A percentile compares a stretch with the other conserved stretches of the same genome.
Evolutionary conservation across 35 echinoderm and acorn worm genomes (phyloP).

Genomic region (Anneissia japonica): DNA sequence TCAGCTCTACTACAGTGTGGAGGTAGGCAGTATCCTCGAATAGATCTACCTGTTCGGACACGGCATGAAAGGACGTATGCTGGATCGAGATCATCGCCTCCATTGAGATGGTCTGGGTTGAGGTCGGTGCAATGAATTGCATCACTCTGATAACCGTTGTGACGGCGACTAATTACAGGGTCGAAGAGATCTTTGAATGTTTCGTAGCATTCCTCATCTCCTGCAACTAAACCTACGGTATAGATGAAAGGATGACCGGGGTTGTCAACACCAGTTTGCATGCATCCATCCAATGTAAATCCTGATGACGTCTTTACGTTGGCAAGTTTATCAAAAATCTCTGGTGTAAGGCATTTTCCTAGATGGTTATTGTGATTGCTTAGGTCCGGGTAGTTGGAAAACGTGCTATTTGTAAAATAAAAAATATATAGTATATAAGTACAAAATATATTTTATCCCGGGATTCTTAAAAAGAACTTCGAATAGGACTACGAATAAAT

Average conservation of each 20-base stretch:
- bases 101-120: slow-evolving; percentile 59
- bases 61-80: slow-evolving; percentile 82
- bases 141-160: slow-evolving; percentile 59
- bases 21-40: slow-evolving; percentile 72
- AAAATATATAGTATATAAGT: neutral
- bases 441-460: no score
- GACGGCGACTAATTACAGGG: slow-evolving; percentile 70
- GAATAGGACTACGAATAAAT: no score
- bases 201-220: slow-evolving; percentile 89
- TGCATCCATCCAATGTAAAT: slow-evolving; percentile 68
- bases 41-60: slow-evolving; percentile 74
- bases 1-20: slow-evolving; percentile 74
- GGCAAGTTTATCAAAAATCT: slow-evolving; percentile 66
- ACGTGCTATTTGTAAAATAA: slow-evolving; percentile 3
- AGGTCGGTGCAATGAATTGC: slow-evolving; percentile 75
- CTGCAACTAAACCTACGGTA: slow-evolving; percentile 83
- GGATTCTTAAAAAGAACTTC: no score
- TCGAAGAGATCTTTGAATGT: slow-evolving; percentile 71
- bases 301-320: slow-evolving; percentile 58
- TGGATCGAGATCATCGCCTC: slow-evolving; percentile 73
- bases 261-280: slow-evolving; percentile 97
- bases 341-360: slow-evolving; percentile 73
- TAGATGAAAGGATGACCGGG: slow-evolving; percentile 92
- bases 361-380: slow-evolving; percentile 79
- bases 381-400: slow-evolving; percentile 81